phyloP scores from a whole-genome alignment of 2,888 invertebrate species.

The Diachrysia chrysitis region DNA sequence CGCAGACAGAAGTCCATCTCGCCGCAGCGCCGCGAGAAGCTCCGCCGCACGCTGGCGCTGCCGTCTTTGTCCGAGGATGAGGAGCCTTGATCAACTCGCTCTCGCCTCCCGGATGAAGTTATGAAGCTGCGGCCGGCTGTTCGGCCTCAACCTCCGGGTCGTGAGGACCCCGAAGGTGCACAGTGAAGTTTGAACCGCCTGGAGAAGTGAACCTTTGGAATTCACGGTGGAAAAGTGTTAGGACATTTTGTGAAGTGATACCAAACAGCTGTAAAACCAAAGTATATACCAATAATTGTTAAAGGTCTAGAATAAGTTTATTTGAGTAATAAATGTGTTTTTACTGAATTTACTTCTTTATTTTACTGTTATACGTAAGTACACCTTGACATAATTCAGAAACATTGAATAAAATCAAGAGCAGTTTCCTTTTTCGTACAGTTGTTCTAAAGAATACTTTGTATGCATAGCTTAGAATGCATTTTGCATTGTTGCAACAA shows the following conservation, averaged over 20 bases:
- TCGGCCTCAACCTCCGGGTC: conserved; percentile 61
- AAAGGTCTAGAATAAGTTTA: conserved; percentile 66
- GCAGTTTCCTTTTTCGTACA: conserved; percentile 43
- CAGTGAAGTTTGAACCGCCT: conserved; percentile 62
- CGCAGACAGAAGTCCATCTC: conserved; percentile 84
- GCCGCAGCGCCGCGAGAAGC: conserved; percentile 79
- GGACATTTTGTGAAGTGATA: conserved; percentile 72
- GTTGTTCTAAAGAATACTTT: conserved; percentile 30
- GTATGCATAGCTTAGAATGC: conserved; percentile 14
- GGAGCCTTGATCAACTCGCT: conserved; percentile 79
- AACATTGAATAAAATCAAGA: conserved; percentile 45
- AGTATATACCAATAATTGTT: conserved; percentile 65
- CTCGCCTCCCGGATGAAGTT: conserved; percentile 74
- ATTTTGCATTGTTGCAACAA: conserved; percentile 13
- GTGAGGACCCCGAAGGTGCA: conserved; percentile 59
- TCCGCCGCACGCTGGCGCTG: conserved; percentile 79
- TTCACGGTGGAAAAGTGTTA: conserved; percentile 54
- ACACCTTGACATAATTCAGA: conserved; percentile 57
- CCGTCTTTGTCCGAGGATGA: conserved; percentile 86
- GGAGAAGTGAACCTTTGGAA: conserved; percentile 58
- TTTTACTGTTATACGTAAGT: conserved; percentile 56
- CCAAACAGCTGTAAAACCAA: conserved; percentile 69
- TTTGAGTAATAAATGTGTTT: conserved; percentile 57
- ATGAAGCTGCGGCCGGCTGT: conserved; percentile 71
- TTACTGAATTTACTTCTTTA: conserved; percentile 56